Conservation (phyloP, 2,797 vertebrate species). For the Hylomyscus alleni region DNA sequence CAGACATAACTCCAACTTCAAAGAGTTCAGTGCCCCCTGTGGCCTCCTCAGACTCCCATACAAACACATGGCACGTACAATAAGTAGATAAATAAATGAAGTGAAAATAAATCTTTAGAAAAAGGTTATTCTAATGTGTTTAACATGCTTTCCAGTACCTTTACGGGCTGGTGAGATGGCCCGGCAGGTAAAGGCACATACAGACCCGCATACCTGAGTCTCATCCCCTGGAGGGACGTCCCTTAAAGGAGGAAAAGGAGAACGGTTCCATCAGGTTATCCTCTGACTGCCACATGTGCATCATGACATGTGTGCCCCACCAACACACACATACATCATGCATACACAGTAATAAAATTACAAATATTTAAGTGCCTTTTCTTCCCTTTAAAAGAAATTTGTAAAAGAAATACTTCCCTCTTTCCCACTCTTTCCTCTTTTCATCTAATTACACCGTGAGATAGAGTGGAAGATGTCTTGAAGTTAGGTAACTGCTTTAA, state of each 20-base stretch:
- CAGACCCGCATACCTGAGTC: neutral
- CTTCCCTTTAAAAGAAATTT: constrained; percentile 55
- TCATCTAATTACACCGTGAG: neutral
- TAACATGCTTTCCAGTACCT: neutral
- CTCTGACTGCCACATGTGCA: neutral
- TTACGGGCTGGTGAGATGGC: neutral
- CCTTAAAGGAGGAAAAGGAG: neutral
- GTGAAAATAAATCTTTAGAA: neutral
- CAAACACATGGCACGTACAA: neutral
- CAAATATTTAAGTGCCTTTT: neutral
- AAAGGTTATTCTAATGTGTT: neutral
- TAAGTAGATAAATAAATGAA: neutral
- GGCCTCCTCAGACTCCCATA: neutral
- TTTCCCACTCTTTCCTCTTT: neutral
- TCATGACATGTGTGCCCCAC: no score
- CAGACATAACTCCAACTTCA: neutral
- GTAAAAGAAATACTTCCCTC: neutral
- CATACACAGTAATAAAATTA: neutral
- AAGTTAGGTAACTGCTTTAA: neutral
- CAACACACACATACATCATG: neutral
- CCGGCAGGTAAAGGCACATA: neutral
- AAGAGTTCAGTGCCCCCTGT: neutral
- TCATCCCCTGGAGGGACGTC: neutral
- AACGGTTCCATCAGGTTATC: neutral
- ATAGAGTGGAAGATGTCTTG: constrained; percentile 25